Evolutionary conservation across 2,797 vertebrate genomes (phyloP).

Genomic region (Psittacula echo): DNA sequence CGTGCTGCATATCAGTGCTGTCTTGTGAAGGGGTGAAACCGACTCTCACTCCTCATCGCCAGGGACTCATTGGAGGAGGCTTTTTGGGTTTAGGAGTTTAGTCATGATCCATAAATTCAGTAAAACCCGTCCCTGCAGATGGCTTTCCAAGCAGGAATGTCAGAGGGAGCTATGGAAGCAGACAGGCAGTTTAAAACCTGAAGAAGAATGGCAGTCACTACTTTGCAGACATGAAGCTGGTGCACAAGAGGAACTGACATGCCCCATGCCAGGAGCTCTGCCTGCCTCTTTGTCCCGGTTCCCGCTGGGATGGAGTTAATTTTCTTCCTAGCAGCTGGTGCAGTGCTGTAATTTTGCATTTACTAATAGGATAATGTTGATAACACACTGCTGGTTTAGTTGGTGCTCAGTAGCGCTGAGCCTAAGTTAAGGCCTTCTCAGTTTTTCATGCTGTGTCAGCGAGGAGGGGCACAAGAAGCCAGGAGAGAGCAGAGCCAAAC

Average conservation of each 20-base stretch:
- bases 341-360: neutral
- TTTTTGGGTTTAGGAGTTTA: neutral
- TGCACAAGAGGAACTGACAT: accelerated
- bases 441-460: neutral
- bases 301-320: neutral
- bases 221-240: neutral
- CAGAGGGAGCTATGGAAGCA: neutral
- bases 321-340: neutral
- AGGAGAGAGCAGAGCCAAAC: neutral
- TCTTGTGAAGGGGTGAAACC: neutral
- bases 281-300: neutral
- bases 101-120: neutral
- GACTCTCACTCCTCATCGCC: neutral
- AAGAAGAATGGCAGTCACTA: neutral
- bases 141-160: neutral
- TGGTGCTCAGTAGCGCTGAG: neutral
- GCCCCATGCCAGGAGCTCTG: neutral
- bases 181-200: neutral
- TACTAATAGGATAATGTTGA: neutral
- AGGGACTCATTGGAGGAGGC: neutral
- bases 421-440: neutral
- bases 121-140: neutral
- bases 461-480: neutral
- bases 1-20: neutral
- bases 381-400: neutral